phyloP scores from a whole-genome alignment of 2,888 invertebrate genomes.

The Parnassius orleans region DNA sequence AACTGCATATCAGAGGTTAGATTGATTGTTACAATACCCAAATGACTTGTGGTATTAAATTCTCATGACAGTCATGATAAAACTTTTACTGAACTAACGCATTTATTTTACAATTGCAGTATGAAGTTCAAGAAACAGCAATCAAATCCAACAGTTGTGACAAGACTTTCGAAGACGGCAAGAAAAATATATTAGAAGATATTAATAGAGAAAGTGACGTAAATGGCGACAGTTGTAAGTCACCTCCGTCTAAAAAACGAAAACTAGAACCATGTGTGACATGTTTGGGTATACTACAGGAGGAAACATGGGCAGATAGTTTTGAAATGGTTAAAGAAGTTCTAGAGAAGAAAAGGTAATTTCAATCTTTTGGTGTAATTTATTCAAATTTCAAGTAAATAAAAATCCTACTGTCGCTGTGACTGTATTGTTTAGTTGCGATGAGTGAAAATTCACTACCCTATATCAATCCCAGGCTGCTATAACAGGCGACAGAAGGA shows the following conservation, averaged over 20 bases:
- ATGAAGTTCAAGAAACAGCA: constrained; percentile 22
- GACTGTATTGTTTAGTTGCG: too few relatives aligned
- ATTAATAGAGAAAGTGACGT: neutral
- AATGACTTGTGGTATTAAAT: too few relatives aligned
- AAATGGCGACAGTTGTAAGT: constrained; percentile 8
- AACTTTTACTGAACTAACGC: too few relatives aligned
- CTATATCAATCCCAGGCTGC: too few relatives aligned
- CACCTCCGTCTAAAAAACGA: constrained; percentile 61
- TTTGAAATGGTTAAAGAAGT: constrained; percentile 74
- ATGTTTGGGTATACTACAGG: constrained; percentile 87
- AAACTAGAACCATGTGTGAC: constrained; percentile 82
- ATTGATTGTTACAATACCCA: too few relatives aligned
- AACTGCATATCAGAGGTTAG: too few relatives aligned
- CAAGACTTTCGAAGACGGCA: constrained; percentile 23
- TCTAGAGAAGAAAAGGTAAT: constrained; percentile 71
- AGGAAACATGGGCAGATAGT: constrained; percentile 76
- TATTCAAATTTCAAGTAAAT: too few relatives aligned
- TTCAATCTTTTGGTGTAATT: too few relatives aligned
- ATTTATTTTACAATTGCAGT: constrained; percentile 3
- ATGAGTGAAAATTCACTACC: too few relatives aligned
- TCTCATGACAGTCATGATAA: too few relatives aligned
- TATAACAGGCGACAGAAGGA: too few relatives aligned
- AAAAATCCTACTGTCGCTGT: too few relatives aligned
- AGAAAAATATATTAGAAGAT: constrained; percentile 28
- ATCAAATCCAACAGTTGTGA: constrained; percentile 27